Percentiles rank a stretch among this genome's conserved stretches.
Conservation (phyloP, 2,797 vertebrate species). For the Nyctalus aviator region DNA sequence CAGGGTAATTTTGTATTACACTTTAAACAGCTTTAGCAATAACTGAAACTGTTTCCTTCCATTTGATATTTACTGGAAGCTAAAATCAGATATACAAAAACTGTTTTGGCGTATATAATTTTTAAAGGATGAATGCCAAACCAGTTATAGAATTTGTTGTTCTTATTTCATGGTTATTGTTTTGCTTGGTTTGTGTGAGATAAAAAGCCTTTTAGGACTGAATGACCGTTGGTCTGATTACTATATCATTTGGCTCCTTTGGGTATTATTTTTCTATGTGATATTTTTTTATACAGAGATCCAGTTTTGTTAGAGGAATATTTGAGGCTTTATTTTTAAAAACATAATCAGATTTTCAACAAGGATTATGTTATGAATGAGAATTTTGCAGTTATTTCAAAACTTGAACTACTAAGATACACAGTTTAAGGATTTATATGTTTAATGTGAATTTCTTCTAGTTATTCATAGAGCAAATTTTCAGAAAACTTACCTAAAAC, state of each 20-base stretch:
- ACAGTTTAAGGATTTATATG: neutral
- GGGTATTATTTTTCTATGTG: conserved; percentile 21
- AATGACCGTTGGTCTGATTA: neutral
- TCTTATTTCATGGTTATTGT: neutral
- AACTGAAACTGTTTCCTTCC: conserved; percentile 34
- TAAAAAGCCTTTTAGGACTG: neutral
- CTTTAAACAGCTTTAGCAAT: conserved; percentile 20
- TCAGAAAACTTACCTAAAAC: conserved; percentile 20
- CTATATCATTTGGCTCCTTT: neutral
- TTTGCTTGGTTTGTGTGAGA: conserved; percentile 11
- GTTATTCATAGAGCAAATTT: neutral
- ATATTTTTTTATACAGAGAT: conserved; percentile 16
- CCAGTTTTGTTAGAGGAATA: neutral
- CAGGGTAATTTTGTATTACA: neutral
- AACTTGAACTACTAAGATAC: conserved; percentile 28
- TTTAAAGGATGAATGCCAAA: conserved; percentile 11
- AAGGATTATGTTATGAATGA: conserved; percentile 25
- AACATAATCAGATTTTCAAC: conserved; percentile 28
- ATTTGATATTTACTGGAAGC: conserved; percentile 21
- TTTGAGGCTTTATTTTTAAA: conserved; percentile 50
- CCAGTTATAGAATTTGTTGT: neutral
- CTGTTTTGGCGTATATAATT: neutral
- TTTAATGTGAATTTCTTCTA: conserved; percentile 21
- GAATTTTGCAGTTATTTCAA: conserved; percentile 59
- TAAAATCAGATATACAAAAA: conserved; percentile 42